Evolutionary conservation across 2,797 vertebrate species (phyloP).

Genomic region (Coendou prehensilis): DNA sequence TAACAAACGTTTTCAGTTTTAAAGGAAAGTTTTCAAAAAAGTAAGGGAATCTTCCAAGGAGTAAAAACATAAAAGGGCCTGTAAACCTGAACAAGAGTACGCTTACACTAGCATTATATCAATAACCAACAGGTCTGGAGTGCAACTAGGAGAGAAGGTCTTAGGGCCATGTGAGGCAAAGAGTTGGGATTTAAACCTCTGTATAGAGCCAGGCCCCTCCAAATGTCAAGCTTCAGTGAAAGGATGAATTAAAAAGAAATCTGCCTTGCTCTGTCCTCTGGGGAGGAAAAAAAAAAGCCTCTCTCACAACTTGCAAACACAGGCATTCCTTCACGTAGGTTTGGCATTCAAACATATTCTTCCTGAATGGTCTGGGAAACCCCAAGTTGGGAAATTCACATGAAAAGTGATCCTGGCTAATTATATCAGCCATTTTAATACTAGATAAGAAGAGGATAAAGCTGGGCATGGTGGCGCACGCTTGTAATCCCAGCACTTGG

Average conservation of each 20-base stretch:
- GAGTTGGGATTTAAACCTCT: background rate
- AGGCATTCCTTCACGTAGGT: background rate
- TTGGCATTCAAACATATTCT: constrained; percentile 24
- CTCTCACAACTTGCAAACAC: background rate
- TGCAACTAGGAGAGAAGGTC: background rate
- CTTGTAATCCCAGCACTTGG: background rate
- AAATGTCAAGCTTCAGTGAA: background rate
- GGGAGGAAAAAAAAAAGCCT: background rate
- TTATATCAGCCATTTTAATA: background rate
- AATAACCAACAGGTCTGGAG: background rate
- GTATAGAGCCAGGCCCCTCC: background rate
- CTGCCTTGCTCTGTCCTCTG: background rate
- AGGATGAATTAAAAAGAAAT: constrained; percentile 23
- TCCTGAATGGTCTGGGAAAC: background rate
- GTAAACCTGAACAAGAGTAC: background rate
- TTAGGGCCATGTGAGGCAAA: background rate
- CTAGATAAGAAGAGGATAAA: background rate
- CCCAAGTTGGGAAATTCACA: background rate
- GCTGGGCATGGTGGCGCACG: background rate
- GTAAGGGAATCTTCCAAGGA: background rate
- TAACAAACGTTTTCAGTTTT: constrained; percentile 10
- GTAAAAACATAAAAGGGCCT: background rate
- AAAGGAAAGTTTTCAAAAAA: background rate
- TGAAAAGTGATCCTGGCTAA: background rate
- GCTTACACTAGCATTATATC: background rate